Base-by-base conservation (phyloP, 2,113 vertebrate species). In the Numenius arquata region DNA sequence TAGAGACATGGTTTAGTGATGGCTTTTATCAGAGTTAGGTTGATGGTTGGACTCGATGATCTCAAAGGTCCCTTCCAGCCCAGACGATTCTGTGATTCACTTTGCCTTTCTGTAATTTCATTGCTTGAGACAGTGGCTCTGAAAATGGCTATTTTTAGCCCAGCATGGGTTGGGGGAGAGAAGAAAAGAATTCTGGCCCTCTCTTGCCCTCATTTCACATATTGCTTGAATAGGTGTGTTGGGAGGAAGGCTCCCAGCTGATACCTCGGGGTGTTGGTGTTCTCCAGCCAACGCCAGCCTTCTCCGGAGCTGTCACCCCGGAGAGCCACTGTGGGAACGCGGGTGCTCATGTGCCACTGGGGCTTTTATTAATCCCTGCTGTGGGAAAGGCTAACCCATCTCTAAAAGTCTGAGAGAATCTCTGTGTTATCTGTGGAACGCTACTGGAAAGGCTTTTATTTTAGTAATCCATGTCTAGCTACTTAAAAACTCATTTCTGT, bases 301-400 rank as follows among this genome's bases (percentile, higher is more conserved):
- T 25, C 63, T 59, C 53, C 53, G 53, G 68, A 12, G 7, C 48
- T 59, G 36, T 38, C 32, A 59, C 4, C 36, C 27, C 6, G 38
- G 53, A 14, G 52, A 76, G 9, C 41, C 50, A 1, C 62, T n/a
- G 20, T 6, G 1, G 40, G 41, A 62, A 4, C 18, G 22, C 19
- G 0, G 20, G 50, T 30, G 11, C n/a, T 55, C 15, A 4, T 2
- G 11, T 15, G 29, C n/a, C 26, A 0, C 5, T 18, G 34, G 45
- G 43, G 23, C 12, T 48, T 43, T 8, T 40, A 11, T 5, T 67
- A 56, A 9, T 19, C 34, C 29, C n/a, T 26, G 50, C 62, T 22
- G 5, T 10, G 88, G 71, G 26, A 25, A 9, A 6, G 7, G 19
- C 16, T 16, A 2, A 30, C 5, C 62, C 3, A 6, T 16, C 61